Percentiles rank a stretch among this genome's conserved stretches.
Conservation (phyloP, 2,113 vertebrate species). For the Phainopepla nitens region DNA sequence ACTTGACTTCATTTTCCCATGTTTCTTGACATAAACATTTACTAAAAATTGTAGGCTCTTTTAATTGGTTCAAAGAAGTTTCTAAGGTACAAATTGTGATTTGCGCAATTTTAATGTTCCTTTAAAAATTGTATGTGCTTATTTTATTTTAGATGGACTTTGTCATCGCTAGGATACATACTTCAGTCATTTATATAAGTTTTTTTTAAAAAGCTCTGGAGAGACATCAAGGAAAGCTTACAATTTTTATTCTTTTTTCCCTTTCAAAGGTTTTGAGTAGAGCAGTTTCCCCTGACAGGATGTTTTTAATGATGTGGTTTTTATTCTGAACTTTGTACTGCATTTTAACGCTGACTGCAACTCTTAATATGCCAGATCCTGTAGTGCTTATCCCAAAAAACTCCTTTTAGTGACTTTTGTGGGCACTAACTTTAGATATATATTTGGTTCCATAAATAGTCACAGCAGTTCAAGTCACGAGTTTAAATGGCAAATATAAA, state of each 20-base stretch:
- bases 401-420: neutral
- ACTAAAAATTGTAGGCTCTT: neutral
- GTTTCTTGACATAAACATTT: neutral
- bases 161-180: neutral
- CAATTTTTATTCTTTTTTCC: neutral
- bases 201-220: neutral
- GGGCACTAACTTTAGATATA: neutral
- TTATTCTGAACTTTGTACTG: neutral
- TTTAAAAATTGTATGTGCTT: conserved; percentile 59
- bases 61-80: neutral
- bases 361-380: neutral
- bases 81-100: neutral
- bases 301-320: neutral
- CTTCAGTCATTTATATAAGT: neutral
- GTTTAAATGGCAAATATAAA: neutral
- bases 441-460: neutral
- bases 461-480: neutral
- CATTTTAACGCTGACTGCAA: neutral
- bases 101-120: neutral
- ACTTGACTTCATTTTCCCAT: neutral
- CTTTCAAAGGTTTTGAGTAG: neutral
- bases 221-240: neutral
- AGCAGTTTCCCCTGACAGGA: neutral
- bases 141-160: neutral
- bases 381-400: neutral